A percentile compares a stretch with the other conserved stretches of the same genome.
These are phyloP conservation scores for Cheilosia vulpina DNA, from an alignment of 2,888 invertebrate genomes.

Conservation along the genomic window DNA sequence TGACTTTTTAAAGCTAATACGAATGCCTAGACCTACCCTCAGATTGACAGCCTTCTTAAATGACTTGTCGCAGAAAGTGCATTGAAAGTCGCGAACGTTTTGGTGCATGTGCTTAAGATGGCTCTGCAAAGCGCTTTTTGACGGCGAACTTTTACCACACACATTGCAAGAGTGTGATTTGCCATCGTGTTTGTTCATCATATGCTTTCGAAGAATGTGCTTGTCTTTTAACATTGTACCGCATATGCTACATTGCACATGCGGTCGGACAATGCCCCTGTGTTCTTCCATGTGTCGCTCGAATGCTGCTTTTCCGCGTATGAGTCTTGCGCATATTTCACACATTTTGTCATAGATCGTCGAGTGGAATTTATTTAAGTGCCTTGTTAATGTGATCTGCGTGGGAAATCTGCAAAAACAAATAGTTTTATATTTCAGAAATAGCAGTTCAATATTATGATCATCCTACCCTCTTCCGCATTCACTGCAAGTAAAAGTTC, in stretches of 20 bases:
- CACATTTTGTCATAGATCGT: conserved; percentile 76
- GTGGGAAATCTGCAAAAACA: conserved; percentile 65
- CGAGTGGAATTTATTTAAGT: conserved; percentile 70
- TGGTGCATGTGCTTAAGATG: conserved; percentile 76
- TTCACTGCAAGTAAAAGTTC: conserved; percentile 75
- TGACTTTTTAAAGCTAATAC: background rate
- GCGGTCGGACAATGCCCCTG: conserved; percentile 74
- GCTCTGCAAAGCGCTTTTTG: conserved; percentile 76
- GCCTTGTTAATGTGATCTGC: conserved; percentile 66
- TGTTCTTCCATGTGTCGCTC: conserved; percentile 76
- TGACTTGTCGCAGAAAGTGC: conserved; percentile 79
- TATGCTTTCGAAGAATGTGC: conserved; percentile 75
- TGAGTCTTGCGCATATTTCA: conserved; percentile 77
- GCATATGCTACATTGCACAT: conserved; percentile 76
- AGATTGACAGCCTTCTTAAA: conserved; percentile 77
- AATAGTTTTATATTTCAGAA: conserved; percentile 38
- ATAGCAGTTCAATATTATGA: background rate
- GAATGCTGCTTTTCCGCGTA: conserved; percentile 76
- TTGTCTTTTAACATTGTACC: conserved; percentile 76
- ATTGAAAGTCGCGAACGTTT: conserved; percentile 74
- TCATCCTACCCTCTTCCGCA: conserved; percentile 69
- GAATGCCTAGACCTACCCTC: conserved; percentile 34
- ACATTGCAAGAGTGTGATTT: conserved; percentile 71
- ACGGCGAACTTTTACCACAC: conserved; percentile 76
- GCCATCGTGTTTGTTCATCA: conserved; percentile 74